Conservation (phyloP, 2,888 invertebrate species). For the Acleris emargana region DNA sequence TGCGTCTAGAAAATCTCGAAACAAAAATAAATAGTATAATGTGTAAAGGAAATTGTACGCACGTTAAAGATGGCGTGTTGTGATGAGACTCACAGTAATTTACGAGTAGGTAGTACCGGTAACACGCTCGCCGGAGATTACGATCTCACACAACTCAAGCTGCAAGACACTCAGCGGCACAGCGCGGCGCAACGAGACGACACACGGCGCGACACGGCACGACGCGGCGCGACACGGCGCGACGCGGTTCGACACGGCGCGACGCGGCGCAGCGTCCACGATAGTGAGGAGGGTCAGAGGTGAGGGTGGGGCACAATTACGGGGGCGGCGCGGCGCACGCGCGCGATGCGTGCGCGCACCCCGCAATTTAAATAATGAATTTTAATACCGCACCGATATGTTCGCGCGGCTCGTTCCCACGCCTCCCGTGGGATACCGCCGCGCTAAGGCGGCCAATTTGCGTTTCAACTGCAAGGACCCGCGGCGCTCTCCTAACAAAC, state of each 20-base stretch:
- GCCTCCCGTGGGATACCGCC: conserved; percentile 16
- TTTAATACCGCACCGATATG: conserved; percentile 38
- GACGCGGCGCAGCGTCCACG: conserved; percentile 20
- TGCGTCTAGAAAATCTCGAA: too few species aligned
- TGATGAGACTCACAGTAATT: too few species aligned
- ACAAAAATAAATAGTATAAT: too few species aligned
- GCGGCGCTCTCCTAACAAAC: too few species aligned
- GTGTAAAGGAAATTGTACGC: too few species aligned
- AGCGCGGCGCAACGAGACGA: too few species aligned
- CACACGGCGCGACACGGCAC: too few species aligned
- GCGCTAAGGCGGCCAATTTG: conserved; percentile 7
- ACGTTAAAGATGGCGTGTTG: too few species aligned
- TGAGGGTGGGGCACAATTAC: conserved; percentile 37
- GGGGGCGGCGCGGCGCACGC: conserved; percentile 44
- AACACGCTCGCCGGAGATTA: too few species aligned
- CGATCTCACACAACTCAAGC: too few species aligned
- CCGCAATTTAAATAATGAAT: conserved; percentile 43
- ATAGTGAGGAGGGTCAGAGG: conserved; percentile 27
- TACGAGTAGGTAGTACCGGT: too few species aligned
- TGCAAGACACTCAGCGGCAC: too few species aligned
- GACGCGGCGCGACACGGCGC: not conserved
- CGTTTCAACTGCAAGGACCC: not conserved
- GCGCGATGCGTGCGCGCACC: conserved; percentile 27
- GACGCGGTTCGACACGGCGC: not conserved
- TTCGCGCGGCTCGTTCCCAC: conserved; percentile 41